phyloP scores from a whole-genome alignment of 2,797 vertebrate genomes.

The Arremon brunneinucha region DNA sequence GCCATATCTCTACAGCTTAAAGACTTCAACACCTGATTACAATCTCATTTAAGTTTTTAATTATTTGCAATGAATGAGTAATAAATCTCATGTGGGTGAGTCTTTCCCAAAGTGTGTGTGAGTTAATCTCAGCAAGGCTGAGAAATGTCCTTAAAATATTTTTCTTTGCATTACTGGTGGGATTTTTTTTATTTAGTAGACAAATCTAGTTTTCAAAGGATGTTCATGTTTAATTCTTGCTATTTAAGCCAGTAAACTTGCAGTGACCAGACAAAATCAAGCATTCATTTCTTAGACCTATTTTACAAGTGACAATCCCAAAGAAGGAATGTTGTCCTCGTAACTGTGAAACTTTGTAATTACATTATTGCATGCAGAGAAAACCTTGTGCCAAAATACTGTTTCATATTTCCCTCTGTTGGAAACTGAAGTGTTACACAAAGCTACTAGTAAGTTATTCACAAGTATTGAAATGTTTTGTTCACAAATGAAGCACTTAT shows the following conservation, averaged over 20 bases:
- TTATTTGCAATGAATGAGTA: constrained; percentile 29
- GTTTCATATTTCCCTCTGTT: constrained; percentile 33
- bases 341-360: constrained; percentile 33
- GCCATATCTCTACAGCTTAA: background rate
- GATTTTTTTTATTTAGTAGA: background rate
- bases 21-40: background rate
- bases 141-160: background rate
- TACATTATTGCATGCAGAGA: constrained; percentile 58
- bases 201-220: background rate
- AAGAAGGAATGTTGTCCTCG: constrained; percentile 60
- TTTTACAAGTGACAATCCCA: constrained; percentile 55
- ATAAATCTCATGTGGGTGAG: background rate
- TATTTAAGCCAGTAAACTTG: constrained; percentile 16
- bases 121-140: background rate
- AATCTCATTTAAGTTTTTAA: background rate
- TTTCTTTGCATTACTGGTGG: background rate
- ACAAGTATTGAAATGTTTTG: constrained; percentile 15
- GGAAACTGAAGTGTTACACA: constrained; percentile 37
- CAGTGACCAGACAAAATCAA: background rate
- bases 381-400: constrained; percentile 61
- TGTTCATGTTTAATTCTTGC: background rate
- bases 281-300: constrained; percentile 8
- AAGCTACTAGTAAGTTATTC: constrained; percentile 50
- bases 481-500: constrained; percentile 46
- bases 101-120: constrained; percentile 10